Conservation (phyloP, 2,888 invertebrate genomes). For the Poecilobothrus nobilitatus region DNA sequence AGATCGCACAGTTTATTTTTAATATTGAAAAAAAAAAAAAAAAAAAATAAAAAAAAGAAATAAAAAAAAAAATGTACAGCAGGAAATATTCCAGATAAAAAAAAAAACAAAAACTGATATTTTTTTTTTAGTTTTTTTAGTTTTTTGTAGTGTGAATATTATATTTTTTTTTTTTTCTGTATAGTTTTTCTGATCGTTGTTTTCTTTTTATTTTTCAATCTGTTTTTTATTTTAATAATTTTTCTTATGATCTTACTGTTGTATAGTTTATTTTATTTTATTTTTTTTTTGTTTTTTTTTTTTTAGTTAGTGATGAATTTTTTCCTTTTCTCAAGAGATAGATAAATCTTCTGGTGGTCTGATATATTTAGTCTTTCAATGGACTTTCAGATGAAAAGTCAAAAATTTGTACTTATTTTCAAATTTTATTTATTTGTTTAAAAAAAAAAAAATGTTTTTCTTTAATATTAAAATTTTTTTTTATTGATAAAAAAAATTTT, state of each 20-base stretch:
- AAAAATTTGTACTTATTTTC: constrained; percentile 14
- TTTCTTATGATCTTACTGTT: neutral
- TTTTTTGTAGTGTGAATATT: neutral
- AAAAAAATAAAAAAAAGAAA: too few relatives aligned
- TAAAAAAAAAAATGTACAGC: neutral
- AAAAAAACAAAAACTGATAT: too few relatives aligned
- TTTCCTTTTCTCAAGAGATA: neutral
- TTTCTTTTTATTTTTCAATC: neutral
- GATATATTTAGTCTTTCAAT: constrained; percentile 25
- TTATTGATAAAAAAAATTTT: too few relatives aligned
- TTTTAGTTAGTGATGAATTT: neutral
- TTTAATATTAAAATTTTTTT: too few relatives aligned
- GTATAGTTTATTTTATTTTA: too few relatives aligned
- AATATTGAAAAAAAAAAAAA: neutral
- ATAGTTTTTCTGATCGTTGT: neutral
- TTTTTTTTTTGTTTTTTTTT: too few relatives aligned
- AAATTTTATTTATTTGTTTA: neutral
- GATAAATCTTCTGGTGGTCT: constrained; percentile 17
- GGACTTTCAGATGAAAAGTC: constrained; percentile 26
- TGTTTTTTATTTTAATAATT: too few relatives aligned
- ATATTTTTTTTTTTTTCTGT: neutral
- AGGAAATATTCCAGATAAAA: constrained; percentile 5
- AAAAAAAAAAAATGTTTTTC: too few relatives aligned
- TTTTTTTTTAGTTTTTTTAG: neutral
- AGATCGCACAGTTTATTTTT: neutral